Conservation (phyloP, 2,113 vertebrate genomes). For the Eonycteris spelaea region DNA sequence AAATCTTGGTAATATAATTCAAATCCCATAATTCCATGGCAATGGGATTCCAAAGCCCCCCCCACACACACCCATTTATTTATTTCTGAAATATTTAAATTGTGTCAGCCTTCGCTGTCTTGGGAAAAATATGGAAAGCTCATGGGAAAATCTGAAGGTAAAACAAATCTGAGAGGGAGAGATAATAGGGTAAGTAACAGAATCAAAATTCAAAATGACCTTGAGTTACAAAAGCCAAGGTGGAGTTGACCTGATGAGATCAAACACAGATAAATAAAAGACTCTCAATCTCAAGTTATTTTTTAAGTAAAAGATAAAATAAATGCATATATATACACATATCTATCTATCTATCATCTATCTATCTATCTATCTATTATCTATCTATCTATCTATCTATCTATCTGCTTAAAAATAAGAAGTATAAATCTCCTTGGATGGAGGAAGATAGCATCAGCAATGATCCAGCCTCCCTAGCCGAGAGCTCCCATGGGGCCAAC, state of each 20-base stretch:
- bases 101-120: background rate
- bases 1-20: background rate
- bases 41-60: background rate
- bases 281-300: background rate
- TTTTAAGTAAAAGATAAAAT: background rate
- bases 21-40: background rate
- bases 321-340: background rate
- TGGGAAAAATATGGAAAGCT: background rate
- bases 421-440: background rate
- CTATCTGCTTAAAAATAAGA: background rate
- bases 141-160: background rate
- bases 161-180: background rate
- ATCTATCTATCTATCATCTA: too few relatives aligned
- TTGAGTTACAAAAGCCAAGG: background rate
- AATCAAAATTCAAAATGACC: background rate
- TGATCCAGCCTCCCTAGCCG: background rate
- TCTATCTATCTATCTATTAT: too few relatives aligned
- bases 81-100: background rate
- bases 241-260: background rate
- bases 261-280: background rate
- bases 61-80: background rate
- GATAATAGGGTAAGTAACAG: background rate
- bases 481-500: background rate
- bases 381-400: too few relatives aligned
- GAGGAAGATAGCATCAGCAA: background rate